Conservation (phyloP, 1,140 invertebrate species). For the Dolichoris vasculosae region DNA sequence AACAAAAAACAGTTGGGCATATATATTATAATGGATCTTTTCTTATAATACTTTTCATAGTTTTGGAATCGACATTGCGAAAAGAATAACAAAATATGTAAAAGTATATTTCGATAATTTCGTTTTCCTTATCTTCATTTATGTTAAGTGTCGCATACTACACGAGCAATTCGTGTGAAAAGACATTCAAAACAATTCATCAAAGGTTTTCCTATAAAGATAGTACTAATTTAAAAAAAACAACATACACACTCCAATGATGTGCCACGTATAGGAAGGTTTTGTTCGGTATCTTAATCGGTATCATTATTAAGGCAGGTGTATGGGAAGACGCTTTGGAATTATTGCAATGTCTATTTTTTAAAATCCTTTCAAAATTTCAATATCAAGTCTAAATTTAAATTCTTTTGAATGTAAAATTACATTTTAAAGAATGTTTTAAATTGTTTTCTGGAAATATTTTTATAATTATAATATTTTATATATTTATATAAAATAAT, state of each 20-base stretch:
- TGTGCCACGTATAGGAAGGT: constrained; percentile 37
- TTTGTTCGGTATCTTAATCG: not conserved
- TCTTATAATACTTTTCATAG: not conserved
- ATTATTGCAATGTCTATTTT: not conserved
- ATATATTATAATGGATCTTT: constrained; percentile 18
- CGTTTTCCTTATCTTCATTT: not conserved
- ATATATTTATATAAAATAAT: not conserved
- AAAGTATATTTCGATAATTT: not conserved
- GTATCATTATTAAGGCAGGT: not conserved
- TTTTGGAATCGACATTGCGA: not conserved
- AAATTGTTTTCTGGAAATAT: not conserved
- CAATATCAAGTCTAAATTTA: no score
- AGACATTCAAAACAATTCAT: not conserved
- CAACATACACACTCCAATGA: constrained; percentile 22
- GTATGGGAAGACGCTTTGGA: constrained; percentile 25
- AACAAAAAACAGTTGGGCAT: constrained; percentile 31
- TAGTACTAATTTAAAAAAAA: constrained; percentile 19
- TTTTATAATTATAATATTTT: not conserved
- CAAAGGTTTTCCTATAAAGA: not conserved
- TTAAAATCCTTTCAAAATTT: not conserved
- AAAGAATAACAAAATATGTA: not conserved
- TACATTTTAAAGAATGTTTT: constrained; percentile 19
- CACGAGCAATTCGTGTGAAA: not conserved
- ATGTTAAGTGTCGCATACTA: not conserved
- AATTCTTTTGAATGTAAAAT: not conserved